Percentiles rank a stretch among this genome's conserved stretches.
Conservation (phyloP, 2,888 invertebrate species). For the Cryptocephalus moraei region DNA sequence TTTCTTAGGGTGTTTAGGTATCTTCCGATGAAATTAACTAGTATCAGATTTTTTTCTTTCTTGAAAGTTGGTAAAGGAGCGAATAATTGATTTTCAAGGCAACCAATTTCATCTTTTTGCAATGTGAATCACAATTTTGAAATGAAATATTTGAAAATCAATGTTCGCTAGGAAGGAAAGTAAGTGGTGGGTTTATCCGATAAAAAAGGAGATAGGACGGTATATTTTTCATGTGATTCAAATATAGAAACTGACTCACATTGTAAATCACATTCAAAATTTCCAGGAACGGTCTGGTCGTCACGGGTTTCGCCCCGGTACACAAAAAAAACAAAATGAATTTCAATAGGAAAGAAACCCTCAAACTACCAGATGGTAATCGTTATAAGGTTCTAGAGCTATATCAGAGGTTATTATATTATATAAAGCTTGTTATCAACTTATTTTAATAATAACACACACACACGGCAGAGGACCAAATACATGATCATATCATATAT, state of each 20-base stretch:
- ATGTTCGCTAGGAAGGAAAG: not conserved
- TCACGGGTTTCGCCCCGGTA: slow-evolving; percentile 5
- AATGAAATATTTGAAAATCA: no score
- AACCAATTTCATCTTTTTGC: no score
- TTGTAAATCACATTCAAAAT: not conserved
- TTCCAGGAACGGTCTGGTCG: slow-evolving; percentile 3
- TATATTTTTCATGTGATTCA: not conserved
- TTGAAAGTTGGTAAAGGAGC: no score
- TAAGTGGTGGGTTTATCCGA: not conserved
- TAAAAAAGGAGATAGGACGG: no score
- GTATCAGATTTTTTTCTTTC: no score
- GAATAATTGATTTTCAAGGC: no score
- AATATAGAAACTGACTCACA: not conserved
- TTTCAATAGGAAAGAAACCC: slow-evolving; percentile 7
- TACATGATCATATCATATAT: not conserved
- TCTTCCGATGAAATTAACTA: not conserved
- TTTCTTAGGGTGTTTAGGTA: not conserved
- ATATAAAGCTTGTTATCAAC: slow-evolving; percentile 15
- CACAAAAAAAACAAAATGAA: not conserved
- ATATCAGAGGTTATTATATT: slow-evolving; percentile 13
- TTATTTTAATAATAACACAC: slow-evolving; percentile 32
- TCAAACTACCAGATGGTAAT: slow-evolving; percentile 5
- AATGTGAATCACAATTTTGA: no score
- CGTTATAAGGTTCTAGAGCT: slow-evolving; percentile 6
- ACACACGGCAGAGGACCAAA: slow-evolving; percentile 36